Evolutionary conservation across 2,888 invertebrate species (phyloP).

Genomic region (Stratiomys singularior): DNA sequence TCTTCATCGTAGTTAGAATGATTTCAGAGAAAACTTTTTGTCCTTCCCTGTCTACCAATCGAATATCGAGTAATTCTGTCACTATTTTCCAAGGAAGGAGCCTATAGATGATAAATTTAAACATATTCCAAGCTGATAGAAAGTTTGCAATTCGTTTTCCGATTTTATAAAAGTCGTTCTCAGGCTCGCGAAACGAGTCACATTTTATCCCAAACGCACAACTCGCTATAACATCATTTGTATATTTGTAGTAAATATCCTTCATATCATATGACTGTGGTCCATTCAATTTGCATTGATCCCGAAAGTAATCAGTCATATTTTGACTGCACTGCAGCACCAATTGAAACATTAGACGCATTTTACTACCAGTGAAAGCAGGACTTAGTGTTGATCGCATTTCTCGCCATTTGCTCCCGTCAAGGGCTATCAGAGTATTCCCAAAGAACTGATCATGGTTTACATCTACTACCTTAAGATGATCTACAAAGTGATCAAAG

Average conservation of each 20-base stretch:
- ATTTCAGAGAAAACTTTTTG: background rate
- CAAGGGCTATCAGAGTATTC: conserved; percentile 56
- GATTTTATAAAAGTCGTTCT: conserved; percentile 58
- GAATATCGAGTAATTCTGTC: background rate
- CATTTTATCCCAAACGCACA: conserved; percentile 68
- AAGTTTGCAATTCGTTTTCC: conserved; percentile 4
- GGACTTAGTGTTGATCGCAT: conserved; percentile 66
- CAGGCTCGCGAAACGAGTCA: conserved; percentile 65
- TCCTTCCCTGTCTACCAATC: background rate
- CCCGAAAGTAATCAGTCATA: conserved; percentile 5
- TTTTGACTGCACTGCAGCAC: conserved; percentile 59
- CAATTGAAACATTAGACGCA: conserved; percentile 65
- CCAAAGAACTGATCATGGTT: conserved; percentile 8
- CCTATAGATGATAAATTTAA: background rate
- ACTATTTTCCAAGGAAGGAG: background rate
- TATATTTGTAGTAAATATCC: conserved; percentile 65
- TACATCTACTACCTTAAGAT: background rate
- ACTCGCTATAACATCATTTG: conserved; percentile 69
- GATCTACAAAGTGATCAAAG: conserved; percentile 33
- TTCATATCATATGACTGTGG: conserved; percentile 62
- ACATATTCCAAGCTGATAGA: background rate
- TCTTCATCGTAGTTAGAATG: conserved; percentile 9
- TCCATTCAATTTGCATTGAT: conserved; percentile 56
- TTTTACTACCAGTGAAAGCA: conserved; percentile 66
- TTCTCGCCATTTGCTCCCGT: conserved; percentile 64